Evolutionary conservation across 2,888 invertebrate genomes (phyloP).

Genomic region (Omphaloscelis lunosa): DNA sequence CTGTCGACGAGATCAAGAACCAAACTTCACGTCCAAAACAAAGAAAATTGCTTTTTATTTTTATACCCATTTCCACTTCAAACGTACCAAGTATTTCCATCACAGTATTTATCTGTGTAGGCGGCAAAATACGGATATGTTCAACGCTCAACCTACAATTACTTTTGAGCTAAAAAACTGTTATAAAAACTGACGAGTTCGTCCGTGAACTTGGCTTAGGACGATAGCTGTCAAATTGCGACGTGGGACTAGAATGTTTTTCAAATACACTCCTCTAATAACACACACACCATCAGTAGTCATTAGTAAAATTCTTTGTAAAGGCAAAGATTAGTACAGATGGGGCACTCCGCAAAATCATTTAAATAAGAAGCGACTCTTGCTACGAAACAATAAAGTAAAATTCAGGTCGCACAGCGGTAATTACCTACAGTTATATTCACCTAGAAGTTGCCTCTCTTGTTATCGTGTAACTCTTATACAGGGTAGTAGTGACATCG

Average conservation of each 20-base stretch:
- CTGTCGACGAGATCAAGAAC: conserved; percentile 4
- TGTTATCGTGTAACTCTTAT: too few relatives aligned
- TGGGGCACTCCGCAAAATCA: too few relatives aligned
- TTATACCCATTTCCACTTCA: conserved; percentile 2
- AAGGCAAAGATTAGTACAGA: background rate
- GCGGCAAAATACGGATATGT: conserved; percentile 19
- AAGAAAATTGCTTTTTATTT: conserved; percentile 8
- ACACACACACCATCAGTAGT: background rate
- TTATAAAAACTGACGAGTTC: conserved; percentile 30
- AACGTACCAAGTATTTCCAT: conserved; percentile 9
- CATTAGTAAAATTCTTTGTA: background rate
- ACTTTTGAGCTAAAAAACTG: conserved; percentile 36
- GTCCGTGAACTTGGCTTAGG: conserved; percentile 54
- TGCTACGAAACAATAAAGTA: too few relatives aligned
- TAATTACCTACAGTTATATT: too few relatives aligned
- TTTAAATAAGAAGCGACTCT: too few relatives aligned
- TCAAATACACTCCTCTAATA: background rate
- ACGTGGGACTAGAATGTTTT: conserved; percentile 2
- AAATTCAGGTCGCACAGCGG: too few relatives aligned
- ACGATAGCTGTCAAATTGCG: conserved; percentile 18
- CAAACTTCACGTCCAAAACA: conserved; percentile 8
- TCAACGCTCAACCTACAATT: conserved; percentile 30
- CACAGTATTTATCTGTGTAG: conserved; percentile 37
- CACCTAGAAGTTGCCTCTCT: too few relatives aligned
- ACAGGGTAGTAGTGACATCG: too few relatives aligned